Percentiles rank a stretch among this genome's conserved stretches.
These are phyloP conservation scores for Thunnus thynnus DNA, from an alignment of 2,113 vertebrate genomes.

Conservation along the genomic window DNA sequence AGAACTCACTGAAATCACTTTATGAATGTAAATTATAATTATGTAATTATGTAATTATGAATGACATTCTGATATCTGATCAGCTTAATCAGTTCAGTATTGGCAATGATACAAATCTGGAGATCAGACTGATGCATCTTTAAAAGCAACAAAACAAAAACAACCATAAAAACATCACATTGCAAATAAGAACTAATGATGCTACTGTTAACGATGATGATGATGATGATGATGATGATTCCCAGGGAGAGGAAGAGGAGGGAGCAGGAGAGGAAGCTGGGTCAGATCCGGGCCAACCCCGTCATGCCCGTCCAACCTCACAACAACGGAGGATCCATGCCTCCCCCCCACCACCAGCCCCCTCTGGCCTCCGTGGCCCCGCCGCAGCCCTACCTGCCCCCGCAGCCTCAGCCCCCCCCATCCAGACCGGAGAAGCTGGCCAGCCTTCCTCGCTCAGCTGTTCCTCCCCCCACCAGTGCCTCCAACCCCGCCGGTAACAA, in stretches of 20 bases:
- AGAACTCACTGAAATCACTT: no score
- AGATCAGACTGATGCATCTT: no score
- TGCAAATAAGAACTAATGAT: not conserved
- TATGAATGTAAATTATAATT: no score
- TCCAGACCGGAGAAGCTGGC: constrained; percentile 88
- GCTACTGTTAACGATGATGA: not conserved
- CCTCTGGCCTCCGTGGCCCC: constrained; percentile 63
- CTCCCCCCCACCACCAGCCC: constrained; percentile 81
- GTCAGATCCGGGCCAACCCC: constrained; percentile 89
- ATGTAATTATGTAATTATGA: no score
- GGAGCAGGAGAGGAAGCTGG: constrained; percentile 96
- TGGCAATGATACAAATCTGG: no score
- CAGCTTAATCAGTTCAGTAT: no score
- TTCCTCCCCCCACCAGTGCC: constrained; percentile 58
- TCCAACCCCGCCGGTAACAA: constrained; percentile 79
- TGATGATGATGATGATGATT: not conserved
- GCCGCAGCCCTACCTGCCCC: constrained; percentile 84
- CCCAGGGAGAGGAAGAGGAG: constrained; percentile 92
- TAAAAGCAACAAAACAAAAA: no score
- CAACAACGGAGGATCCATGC: constrained; percentile 77
- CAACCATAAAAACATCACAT: no score
- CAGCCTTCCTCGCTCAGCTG: constrained; percentile 83
- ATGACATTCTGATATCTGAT: no score
- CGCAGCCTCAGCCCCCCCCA: constrained; percentile 77
- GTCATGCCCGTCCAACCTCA: constrained; percentile 79